phyloP scores from a whole-genome alignment of 2,888 invertebrate genomes.

The Pyrrhosoma nymphula region DNA sequence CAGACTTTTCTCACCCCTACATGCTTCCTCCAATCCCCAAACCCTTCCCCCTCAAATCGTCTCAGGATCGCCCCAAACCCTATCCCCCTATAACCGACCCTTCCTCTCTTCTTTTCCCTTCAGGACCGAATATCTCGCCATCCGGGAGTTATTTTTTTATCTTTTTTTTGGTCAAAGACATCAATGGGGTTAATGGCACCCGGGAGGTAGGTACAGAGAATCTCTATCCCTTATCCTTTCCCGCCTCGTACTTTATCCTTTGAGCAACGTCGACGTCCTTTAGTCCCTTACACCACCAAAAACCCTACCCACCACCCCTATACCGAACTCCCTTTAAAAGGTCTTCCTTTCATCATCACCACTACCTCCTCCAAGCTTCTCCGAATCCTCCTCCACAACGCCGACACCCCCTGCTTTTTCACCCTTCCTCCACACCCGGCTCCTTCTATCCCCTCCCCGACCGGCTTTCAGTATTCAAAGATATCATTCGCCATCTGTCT shows the following conservation, averaged over 20 bases:
- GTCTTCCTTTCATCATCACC: slow-evolving; percentile 34
- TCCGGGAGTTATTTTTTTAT: slow-evolving; percentile 31
- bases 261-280: slow-evolving; percentile 35
- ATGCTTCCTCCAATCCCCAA: not conserved
- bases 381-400: not conserved
- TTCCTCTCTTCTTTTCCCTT: not conserved
- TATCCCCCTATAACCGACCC: not conserved
- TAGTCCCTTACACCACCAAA: not conserved
- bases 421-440: not conserved
- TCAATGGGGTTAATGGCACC: slow-evolving; percentile 66
- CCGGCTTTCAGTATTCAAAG: slow-evolving; percentile 62
- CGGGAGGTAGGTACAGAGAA: slow-evolving; percentile 23
- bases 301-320: not conserved
- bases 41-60: not conserved
- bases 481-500: slow-evolving; percentile 67
- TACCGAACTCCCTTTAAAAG: not conserved
- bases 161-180: slow-evolving; percentile 64
- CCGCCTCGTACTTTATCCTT: slow-evolving; percentile 64
- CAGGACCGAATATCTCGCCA: slow-evolving; percentile 63
- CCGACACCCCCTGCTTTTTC: not conserved
- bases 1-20: too few species aligned
- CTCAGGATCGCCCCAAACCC: not conserved
- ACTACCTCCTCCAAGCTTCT: too few species aligned
- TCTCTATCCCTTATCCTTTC: slow-evolving; percentile 57
- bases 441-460: not conserved